Conservation (phyloP, 2,888 invertebrate genomes). For the Lasius platythorax region DNA sequence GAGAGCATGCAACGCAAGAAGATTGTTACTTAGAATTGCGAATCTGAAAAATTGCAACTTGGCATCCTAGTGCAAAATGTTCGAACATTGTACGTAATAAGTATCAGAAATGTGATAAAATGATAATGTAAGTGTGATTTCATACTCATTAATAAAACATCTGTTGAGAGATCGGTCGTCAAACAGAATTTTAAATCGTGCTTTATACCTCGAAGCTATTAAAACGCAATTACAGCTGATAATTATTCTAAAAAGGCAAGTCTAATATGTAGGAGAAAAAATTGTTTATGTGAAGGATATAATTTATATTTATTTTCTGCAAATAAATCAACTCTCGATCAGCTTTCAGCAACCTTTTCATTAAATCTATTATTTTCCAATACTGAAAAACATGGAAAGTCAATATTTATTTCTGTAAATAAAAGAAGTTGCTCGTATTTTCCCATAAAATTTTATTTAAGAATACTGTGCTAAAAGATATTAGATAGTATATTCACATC, state of each 20-base stretch:
- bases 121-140: background rate
- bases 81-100: background rate
- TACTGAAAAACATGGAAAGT: background rate
- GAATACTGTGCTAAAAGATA: background rate
- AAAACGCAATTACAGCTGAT: background rate
- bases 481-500: background rate
- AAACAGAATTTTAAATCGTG: conserved; percentile 3
- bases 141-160: background rate
- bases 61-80: background rate
- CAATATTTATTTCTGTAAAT: background rate
- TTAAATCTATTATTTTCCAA: background rate
- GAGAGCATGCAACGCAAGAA: conserved; percentile 29
- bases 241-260: background rate
- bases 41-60: conserved; percentile 18
- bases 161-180: background rate
- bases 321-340: background rate
- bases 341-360: background rate
- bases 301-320: background rate
- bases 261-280: background rate
- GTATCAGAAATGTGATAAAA: background rate
- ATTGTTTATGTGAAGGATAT: background rate
- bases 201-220: background rate
- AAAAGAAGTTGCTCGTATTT: background rate
- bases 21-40: conserved; percentile 21
- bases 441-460: background rate